These are phyloP conservation scores for Lasioglossum calceatum DNA, from an alignment of 2,888 invertebrate genomes.

Conservation along the genomic window DNA sequence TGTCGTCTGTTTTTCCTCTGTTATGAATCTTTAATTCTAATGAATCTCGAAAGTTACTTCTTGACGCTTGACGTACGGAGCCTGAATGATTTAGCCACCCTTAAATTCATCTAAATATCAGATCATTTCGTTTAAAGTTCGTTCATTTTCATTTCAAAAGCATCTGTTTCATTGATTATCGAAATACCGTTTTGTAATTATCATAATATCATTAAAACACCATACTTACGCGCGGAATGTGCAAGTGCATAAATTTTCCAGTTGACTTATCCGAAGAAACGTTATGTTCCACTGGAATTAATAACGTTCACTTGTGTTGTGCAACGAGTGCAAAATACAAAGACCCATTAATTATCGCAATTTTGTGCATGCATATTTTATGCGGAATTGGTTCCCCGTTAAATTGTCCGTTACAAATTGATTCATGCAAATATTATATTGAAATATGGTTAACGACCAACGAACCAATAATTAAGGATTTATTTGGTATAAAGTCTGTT, in stretches of 20 bases:
- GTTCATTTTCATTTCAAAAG: neutral
- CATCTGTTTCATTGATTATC: neutral
- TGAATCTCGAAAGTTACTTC: neutral
- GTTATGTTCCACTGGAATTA: neutral
- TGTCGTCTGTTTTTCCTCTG: too few species aligned
- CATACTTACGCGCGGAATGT: neutral
- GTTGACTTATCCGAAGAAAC: neutral
- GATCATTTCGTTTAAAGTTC: too few species aligned
- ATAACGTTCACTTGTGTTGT: neutral
- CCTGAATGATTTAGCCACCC: too few species aligned
- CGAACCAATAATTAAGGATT: neutral
- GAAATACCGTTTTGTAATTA: neutral
- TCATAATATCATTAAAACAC: neutral
- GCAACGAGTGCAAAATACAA: neutral
- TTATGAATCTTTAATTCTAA: neutral
- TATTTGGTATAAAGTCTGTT: neutral
- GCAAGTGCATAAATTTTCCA: neutral
- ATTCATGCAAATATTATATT: conserved; percentile 2
- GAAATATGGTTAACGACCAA: neutral
- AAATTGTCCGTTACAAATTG: neutral
- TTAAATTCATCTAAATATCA: too few species aligned
- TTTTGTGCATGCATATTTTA: neutral
- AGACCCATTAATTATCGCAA: neutral
- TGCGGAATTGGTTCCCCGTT: neutral
- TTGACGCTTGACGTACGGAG: neutral